Percentiles rank a stretch among this genome's conserved stretches.
Evolutionary conservation across 2,888 invertebrate species (phyloP).

Genomic region (Orchestes rusci): DNA sequence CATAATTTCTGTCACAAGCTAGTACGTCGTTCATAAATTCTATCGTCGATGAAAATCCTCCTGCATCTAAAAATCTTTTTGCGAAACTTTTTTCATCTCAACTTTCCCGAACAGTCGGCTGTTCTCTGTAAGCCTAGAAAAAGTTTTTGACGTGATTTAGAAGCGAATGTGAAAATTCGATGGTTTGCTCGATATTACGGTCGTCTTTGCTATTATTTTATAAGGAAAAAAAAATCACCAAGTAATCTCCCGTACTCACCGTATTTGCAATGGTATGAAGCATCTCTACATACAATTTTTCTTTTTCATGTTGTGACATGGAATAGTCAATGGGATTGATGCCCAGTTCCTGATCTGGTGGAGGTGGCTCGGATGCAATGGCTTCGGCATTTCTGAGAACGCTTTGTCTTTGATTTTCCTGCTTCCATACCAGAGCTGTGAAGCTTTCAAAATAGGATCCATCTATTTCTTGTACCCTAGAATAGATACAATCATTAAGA

Average conservation of each 20-base stretch:
- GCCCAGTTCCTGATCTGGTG: slow-evolving; percentile 37
- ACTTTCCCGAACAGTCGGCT: slow-evolving; percentile 4
- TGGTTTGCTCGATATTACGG: no score
- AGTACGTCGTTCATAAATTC: no score
- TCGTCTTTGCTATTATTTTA: no score
- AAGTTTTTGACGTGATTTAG: slow-evolving; percentile 5
- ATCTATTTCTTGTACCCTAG: slow-evolving; percentile 89
- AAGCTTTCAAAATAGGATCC: slow-evolving; percentile 93
- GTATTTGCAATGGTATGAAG: slow-evolving; percentile 94
- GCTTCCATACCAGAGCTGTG: slow-evolving; percentile 86
- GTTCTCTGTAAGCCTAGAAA: background rate
- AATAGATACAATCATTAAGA: slow-evolving; percentile 18
- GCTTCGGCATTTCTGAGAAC: slow-evolving; percentile 64
- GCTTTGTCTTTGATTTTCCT: slow-evolving; percentile 78
- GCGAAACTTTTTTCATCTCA: slow-evolving; percentile 9
- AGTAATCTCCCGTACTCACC: no score
- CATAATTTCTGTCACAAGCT: no score
- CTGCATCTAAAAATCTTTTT: slow-evolving; percentile 1
- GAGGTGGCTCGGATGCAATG: slow-evolving; percentile 56
- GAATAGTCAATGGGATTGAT: slow-evolving; percentile 41
- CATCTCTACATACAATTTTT: slow-evolving; percentile 81
- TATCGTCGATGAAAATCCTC: no score
- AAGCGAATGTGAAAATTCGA: no score
- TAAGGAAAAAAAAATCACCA: no score
- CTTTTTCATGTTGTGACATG: slow-evolving; percentile 48